phyloP scores from a whole-genome alignment of 2,113 vertebrate species.

The Sphaerodactylus townsendi region DNA sequence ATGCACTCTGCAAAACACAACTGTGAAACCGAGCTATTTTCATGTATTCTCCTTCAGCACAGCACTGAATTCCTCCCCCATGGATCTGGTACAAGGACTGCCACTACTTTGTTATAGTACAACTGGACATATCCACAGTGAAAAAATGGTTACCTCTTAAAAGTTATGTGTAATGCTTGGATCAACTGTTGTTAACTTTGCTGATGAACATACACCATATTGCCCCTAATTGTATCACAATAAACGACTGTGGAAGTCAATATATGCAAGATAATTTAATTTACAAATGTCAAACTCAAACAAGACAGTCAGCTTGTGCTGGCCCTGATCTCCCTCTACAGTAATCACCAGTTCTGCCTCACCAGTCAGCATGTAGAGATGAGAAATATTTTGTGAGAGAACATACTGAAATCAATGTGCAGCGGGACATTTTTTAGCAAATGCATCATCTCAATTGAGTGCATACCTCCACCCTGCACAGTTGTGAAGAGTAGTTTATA shows the following conservation, averaged over 20 bases:
- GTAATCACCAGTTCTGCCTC: not conserved
- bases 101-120: not conserved
- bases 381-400: not conserved
- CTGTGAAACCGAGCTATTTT: not conserved
- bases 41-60: not conserved
- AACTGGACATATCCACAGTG: not conserved
- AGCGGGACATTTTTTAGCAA: not conserved
- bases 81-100: too few relatives aligned
- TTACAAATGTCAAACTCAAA: not conserved
- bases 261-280: not conserved
- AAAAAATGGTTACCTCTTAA: not conserved
- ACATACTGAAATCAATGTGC: not conserved
- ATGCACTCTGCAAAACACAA: not conserved
- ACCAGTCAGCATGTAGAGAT: not conserved
- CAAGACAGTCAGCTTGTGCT: not conserved
- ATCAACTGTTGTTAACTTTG: not conserved
- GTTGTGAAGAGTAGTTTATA: not conserved
- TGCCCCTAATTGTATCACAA: not conserved
- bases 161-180: not conserved
- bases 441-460: too few relatives aligned
- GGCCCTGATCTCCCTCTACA: not conserved
- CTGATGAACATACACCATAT: slow-evolving; percentile 1
- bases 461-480: not conserved
- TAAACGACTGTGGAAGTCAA: not conserved
- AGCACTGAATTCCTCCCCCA: not conserved